Percentiles rank a stretch among this genome's conserved stretches.
These are phyloP conservation scores for Octodonta nipae DNA, from an alignment of 2,888 invertebrate genomes.

Conservation along the genomic window DNA sequence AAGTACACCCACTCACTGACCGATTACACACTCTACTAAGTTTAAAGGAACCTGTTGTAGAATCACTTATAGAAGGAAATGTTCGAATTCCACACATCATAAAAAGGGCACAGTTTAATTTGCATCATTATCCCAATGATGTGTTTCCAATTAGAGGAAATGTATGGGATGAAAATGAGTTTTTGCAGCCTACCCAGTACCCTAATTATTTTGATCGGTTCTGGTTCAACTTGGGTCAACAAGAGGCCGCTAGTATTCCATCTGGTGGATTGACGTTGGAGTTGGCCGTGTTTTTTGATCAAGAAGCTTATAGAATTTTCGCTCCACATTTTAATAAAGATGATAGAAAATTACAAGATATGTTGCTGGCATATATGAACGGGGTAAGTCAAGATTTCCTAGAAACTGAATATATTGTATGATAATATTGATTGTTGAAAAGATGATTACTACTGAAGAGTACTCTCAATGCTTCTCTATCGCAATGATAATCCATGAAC, in stretches of 20 bases:
- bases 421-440: too few species aligned
- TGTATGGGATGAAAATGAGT: conserved; percentile 13
- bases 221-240: conserved; percentile 4
- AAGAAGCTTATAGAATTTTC: conserved; percentile 57
- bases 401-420: too few species aligned
- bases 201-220: neutral
- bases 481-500: too few species aligned
- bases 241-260: conserved; percentile 8
- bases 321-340: conserved; percentile 52
- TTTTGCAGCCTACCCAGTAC: neutral
- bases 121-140: conserved; percentile 35
- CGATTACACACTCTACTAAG: conserved; percentile 30
- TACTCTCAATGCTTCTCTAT: too few species aligned
- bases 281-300: conserved; percentile 61
- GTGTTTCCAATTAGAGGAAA: conserved; percentile 17
- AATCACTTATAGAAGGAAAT: conserved; percentile 15
- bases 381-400: too few species aligned
- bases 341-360: conserved; percentile 52
- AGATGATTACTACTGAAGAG: too few species aligned
- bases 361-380: conserved; percentile 67
- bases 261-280: conserved; percentile 45
- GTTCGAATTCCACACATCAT: conserved; percentile 42
- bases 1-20: conserved; percentile 50
- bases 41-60: conserved; percentile 30
- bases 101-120: conserved; percentile 40